phyloP scores from a whole-genome alignment of 2,113 vertebrate species.

The Phalacrocorax pelagicus region DNA sequence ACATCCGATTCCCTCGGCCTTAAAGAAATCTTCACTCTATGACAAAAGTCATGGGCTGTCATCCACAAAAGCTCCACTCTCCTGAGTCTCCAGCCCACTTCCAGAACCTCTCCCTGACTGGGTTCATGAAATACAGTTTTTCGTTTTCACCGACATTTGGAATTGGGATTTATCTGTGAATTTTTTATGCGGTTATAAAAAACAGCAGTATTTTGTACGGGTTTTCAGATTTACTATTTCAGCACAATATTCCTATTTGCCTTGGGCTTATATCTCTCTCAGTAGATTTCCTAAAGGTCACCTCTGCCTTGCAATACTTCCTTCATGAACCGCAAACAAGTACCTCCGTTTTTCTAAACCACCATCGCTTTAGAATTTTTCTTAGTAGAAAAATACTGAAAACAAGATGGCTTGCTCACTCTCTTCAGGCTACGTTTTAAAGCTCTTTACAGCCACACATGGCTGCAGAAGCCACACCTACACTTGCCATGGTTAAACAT shows the following conservation, averaged over 20 bases:
- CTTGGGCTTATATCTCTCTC: neutral
- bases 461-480: neutral
- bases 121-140: neutral
- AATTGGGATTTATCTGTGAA: neutral
- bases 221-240: neutral
- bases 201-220: neutral
- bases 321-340: neutral
- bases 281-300: conserved; percentile 29
- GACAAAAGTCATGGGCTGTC: neutral
- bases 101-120: neutral
- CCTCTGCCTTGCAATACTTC: neutral
- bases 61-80: neutral
- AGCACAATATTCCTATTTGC: neutral
- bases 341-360: neutral
- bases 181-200: neutral
- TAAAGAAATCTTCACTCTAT: neutral
- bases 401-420: neutral
- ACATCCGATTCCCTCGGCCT: neutral
- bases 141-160: neutral
- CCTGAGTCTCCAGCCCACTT: neutral
- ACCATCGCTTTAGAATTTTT: neutral
- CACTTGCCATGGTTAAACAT: neutral
- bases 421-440: neutral
- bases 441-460: neutral
- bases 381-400: neutral